A percentile compares a stretch with the other conserved stretches of the same genome.
phyloP scores from a whole-genome alignment of 2,888 invertebrate genomes.

The Zygothrica quintamaculata region DNA sequence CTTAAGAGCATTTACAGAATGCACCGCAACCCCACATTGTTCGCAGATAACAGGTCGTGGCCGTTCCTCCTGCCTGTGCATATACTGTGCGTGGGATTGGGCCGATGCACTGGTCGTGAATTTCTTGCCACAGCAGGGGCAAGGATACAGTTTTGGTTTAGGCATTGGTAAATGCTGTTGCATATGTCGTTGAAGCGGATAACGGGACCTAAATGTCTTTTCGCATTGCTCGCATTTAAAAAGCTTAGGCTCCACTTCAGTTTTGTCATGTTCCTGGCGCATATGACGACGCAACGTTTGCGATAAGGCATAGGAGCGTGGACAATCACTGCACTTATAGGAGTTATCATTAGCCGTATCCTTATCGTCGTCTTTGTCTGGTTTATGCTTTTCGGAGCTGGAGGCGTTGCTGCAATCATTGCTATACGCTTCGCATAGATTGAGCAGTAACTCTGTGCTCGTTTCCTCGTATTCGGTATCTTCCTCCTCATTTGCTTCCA shows the following conservation, averaged over 20 bases:
- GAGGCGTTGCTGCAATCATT: constrained; percentile 15
- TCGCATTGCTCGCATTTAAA: constrained; percentile 52
- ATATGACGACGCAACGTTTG: constrained; percentile 59
- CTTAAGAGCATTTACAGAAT: constrained; percentile 85
- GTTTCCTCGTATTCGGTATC: constrained; percentile 28
- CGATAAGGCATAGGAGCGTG: constrained; percentile 39
- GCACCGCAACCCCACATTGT: constrained; percentile 85
- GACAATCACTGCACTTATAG: constrained; percentile 51
- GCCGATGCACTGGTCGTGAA: constrained; percentile 73
- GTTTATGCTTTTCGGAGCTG: not conserved
- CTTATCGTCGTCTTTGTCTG: not conserved
- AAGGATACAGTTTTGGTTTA: constrained; percentile 59
- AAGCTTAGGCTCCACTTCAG: not conserved
- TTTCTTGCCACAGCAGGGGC: constrained; percentile 80
- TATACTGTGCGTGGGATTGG: constrained; percentile 75
- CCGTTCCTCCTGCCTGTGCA: constrained; percentile 80
- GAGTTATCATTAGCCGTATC: constrained; percentile 15
- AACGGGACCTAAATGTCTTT: constrained; percentile 51
- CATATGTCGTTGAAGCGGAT: constrained; percentile 52
- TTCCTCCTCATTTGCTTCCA: not conserved
- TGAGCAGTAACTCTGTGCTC: constrained; percentile 27
- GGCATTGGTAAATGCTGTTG: constrained; percentile 68
- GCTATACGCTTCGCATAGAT: constrained; percentile 44
- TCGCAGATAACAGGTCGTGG: constrained; percentile 85
- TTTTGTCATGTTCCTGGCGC: constrained; percentile 49